These are phyloP conservation scores for Artemia sp. DNA, from an alignment of 2,888 invertebrate species.

Conservation along the genomic window DNA sequence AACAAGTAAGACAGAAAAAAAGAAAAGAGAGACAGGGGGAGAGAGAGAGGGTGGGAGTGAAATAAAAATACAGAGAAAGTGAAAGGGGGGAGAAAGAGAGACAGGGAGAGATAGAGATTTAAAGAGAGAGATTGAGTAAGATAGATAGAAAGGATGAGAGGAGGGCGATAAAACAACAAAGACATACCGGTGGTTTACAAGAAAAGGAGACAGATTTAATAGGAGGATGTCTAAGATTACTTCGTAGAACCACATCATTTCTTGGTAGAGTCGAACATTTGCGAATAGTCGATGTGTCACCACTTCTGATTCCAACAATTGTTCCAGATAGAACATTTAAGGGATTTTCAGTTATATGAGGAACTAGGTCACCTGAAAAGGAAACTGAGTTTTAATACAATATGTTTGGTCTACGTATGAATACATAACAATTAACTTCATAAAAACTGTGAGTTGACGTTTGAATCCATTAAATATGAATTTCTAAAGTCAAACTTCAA, in stretches of 20 bases:
- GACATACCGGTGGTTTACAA: conserved; percentile 7
- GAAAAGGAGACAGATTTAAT: conserved; percentile 1
- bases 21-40: too few species aligned
- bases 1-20: too few species aligned
- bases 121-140: background rate
- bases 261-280: background rate
- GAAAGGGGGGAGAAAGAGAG: too few species aligned
- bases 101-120: too few species aligned
- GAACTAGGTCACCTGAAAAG: conserved; percentile 17
- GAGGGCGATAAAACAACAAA: background rate
- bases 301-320: background rate
- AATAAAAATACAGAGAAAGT: too few species aligned
- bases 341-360: conserved; percentile 21
- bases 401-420: too few species aligned
- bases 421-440: too few species aligned
- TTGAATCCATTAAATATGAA: too few species aligned
- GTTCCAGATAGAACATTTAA: conserved; percentile 18
- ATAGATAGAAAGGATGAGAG: background rate
- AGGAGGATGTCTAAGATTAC: background rate
- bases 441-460: too few species aligned
- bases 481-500: too few species aligned
- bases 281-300: conserved; percentile 2
- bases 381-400: background rate
- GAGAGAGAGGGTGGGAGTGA: too few species aligned
- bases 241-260: conserved; percentile 2